These are phyloP conservation scores for Raja brachyura DNA, from an alignment of 2,113 vertebrate species.

Conservation along the genomic window DNA sequence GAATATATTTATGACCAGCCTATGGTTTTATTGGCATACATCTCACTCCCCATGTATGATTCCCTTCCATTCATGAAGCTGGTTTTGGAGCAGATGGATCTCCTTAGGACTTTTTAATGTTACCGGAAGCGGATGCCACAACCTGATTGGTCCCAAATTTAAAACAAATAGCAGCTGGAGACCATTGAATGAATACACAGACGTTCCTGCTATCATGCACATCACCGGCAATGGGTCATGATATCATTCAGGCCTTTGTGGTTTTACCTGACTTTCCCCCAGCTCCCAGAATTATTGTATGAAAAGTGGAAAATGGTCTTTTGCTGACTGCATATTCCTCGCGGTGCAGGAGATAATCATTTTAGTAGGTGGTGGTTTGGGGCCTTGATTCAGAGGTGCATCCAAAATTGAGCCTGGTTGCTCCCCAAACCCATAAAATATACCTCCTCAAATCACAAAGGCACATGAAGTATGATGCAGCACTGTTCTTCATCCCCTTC, in stretches of 20 bases:
- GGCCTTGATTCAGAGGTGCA: neutral
- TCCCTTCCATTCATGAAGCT: neutral
- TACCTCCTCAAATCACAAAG: no score
- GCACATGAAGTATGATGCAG: no score
- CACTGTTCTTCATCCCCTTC: no score
- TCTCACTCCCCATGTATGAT: neutral
- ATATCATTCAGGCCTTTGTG: neutral
- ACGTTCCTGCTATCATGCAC: neutral
- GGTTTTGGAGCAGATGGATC: neutral
- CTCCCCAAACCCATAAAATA: no score
- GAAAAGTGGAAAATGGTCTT: neutral
- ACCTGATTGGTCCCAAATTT: neutral
- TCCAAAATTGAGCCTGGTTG: neutral
- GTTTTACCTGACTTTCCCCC: neutral
- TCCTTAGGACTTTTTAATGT: conserved; percentile 1
- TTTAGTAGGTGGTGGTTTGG: neutral
- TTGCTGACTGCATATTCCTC: neutral
- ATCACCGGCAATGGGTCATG: neutral
- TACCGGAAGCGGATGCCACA: neutral
- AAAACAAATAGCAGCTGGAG: neutral
- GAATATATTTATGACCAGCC: neutral
- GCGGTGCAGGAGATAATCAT: neutral
- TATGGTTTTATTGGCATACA: neutral
- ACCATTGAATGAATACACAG: neutral
- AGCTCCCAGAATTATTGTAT: neutral